A percentile compares a stretch with the other conserved stretches of the same genome.
Evolutionary conservation across 2,113 vertebrate species (phyloP).

Genomic region (Cryptoleucopteryx plumbea): DNA sequence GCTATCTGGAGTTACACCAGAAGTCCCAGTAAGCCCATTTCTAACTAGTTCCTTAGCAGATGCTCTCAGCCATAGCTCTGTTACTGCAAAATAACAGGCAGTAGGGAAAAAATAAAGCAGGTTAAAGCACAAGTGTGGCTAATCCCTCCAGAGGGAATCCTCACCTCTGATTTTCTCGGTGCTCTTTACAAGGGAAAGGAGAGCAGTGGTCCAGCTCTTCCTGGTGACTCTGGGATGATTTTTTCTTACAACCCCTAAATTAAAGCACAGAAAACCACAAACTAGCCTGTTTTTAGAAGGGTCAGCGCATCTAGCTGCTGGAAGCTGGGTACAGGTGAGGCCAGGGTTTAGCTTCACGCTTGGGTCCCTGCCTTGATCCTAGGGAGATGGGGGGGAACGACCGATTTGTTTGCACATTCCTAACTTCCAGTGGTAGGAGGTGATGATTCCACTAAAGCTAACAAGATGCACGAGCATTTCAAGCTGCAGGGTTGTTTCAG

Average conservation of each 20-base stretch:
- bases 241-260: background rate
- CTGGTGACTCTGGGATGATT: background rate
- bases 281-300: background rate
- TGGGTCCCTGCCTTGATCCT: background rate
- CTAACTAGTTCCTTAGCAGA: background rate
- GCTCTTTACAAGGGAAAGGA: background rate
- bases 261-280: background rate
- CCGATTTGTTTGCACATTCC: background rate
- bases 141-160: background rate
- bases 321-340: background rate
- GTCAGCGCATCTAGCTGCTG: background rate
- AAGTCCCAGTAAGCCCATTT: background rate
- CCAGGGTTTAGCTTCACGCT: background rate
- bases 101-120: background rate
- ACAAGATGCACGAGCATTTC: background rate
- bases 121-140: background rate
- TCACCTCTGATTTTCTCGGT: background rate
- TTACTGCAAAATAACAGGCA: background rate
- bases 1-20: background rate
- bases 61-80: background rate
- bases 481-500: background rate
- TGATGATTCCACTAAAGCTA: background rate
- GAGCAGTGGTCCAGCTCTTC: background rate
- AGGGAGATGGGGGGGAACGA: background rate
- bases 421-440: background rate